Evolutionary conservation across 1,140 invertebrate genomes (phyloP), one percentile per base, ranked within the genome.

Genomic region (Venustaconcha ellipsiformis): DNA sequence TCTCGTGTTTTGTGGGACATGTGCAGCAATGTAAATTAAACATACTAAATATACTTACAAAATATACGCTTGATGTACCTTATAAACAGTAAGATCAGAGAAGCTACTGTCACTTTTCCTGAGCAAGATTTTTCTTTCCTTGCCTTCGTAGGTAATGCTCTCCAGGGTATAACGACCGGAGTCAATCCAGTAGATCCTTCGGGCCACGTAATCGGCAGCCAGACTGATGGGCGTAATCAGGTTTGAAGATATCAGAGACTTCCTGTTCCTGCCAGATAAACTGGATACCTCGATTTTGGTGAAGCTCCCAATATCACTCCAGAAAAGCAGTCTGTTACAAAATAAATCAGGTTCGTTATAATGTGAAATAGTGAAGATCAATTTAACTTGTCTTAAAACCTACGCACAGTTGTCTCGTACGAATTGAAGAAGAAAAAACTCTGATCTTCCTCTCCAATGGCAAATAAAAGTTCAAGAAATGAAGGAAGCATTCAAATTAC

Each of bases 321-420:
- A 75, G 55, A 75, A 75, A 13, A 75, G 62, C n/a, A 69, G 64
- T 14, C 73, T 75, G 48, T 17, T 62, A 63, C 15, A 56, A 30
- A 71, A 62, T 48, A 14, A 58, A 66, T 23, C 6, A 23, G 64
- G 2, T 17, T 26, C 18, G 15, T n/a, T 30, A 20, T 3, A 66
- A 1, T 5, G 0, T 18, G 6, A 0, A 37, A 37, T 37, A 37
- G 37, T 2, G 6, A 37, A 37, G 5, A 0, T 5, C 8, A 5
- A 0, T 4, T 37, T 8, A 37, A 37, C 37, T 37, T 8, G 37
- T 37, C 6, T 37, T 37, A 2, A 37, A 37, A 37, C 4, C 8
- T 37, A 2, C 26, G 8, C 37, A 37, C 5, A 37, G 37, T 37
- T 37, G 1, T 26, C 37, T 37, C 2, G 37, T 37, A 37, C 1